Evolutionary conservation across 2,888 invertebrate genomes (phyloP).

Genomic region (Melinaea marsaeus): DNA sequence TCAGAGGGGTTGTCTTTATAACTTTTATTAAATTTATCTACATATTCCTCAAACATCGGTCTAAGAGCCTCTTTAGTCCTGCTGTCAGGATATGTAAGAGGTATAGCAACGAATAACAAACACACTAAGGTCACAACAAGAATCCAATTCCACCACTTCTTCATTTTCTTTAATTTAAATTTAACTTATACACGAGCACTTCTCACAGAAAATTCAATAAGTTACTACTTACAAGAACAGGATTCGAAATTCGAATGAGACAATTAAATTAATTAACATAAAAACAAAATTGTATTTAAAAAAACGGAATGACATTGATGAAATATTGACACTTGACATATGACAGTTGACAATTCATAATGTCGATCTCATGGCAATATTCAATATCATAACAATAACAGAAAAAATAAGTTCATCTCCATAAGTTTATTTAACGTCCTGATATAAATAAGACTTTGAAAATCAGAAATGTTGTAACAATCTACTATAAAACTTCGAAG

Average conservation of each 20-base stretch:
- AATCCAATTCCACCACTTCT: constrained; percentile 68
- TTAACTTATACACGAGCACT: constrained; percentile 16
- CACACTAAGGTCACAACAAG: constrained; percentile 52
- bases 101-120: constrained; percentile 62
- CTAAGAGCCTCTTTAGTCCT: constrained; percentile 46
- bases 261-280: neutral
- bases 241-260: neutral
- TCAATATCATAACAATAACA: too few species aligned
- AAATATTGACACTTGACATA: too few species aligned
- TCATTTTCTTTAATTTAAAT: constrained; percentile 45
- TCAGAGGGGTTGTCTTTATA: constrained; percentile 68
- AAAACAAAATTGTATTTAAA: neutral
- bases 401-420: too few species aligned
- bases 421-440: too few species aligned
- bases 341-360: too few species aligned
- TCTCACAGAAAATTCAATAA: neutral
- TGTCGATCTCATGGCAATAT: too few species aligned
- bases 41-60: constrained; percentile 69
- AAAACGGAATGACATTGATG: neutral
- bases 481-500: too few species aligned
- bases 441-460: too few species aligned
- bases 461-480: too few species aligned
- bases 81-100: constrained; percentile 45
- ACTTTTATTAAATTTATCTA: constrained; percentile 74
- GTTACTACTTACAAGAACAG: too few species aligned